Conservation (phyloP, 2,113 vertebrate genomes). For the Chlorodrepanis virens region DNA sequence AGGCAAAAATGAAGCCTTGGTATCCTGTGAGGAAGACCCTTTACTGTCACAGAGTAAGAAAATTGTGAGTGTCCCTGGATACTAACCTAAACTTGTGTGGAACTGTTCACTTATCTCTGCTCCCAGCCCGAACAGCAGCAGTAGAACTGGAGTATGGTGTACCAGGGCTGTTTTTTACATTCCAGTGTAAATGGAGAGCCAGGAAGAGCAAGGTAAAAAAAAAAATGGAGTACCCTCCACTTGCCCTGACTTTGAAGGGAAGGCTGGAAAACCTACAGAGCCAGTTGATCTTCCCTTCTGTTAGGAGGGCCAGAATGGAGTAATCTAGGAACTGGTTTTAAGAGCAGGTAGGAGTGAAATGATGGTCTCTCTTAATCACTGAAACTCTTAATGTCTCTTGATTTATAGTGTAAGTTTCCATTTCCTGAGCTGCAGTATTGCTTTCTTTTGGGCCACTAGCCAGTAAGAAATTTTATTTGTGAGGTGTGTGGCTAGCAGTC, state of each 20-base stretch:
- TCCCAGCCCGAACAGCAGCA: not conserved
- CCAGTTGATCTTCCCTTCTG: not conserved
- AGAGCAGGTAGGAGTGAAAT: not conserved
- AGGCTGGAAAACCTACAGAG: not conserved
- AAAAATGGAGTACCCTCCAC: not conserved
- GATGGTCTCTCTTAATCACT: not conserved
- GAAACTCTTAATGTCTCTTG: not conserved
- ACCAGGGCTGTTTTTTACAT: not conserved
- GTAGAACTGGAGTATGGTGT: not conserved
- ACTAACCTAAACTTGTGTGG: not conserved
- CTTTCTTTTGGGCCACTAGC: not conserved
- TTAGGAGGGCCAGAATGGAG: not conserved
- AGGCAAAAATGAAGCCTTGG: not conserved
- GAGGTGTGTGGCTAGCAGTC: not conserved
- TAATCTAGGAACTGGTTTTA: not conserved
- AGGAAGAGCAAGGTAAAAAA: not conserved
- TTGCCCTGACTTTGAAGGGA: not conserved
- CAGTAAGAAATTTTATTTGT: not conserved
- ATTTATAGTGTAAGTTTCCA: not conserved
- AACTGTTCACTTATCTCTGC: not conserved
- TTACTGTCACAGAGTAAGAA: not conserved
- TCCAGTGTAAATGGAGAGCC: not conserved
- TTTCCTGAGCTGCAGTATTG: not conserved
- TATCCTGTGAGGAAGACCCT: not conserved
- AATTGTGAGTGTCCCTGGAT: rapidly evolving